Base-by-base conservation (phyloP, 2,113 vertebrate genomes). In the Tupaia chinensis region DNA sequence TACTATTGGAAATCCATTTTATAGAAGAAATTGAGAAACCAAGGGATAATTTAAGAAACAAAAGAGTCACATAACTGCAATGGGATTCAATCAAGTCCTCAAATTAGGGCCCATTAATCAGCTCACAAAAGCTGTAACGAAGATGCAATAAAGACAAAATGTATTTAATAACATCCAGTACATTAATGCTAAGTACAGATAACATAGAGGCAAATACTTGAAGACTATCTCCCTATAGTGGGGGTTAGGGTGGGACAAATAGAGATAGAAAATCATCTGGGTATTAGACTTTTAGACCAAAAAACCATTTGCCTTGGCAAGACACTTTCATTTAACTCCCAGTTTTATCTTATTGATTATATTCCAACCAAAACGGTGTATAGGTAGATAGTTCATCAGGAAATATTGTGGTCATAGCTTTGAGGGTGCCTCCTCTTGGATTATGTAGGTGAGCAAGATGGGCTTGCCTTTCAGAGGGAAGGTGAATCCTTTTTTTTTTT, bases 291-390 rank as follows among this genome's bases (percentile, higher is more conserved):
- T 87, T 87, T 80, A 74, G 12, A 79, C 4, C 11, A 58, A 89
- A 93, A 87, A 90, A 17, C 29, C 65, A 85, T 29, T 65, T 88
- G 32, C 60, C 23, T 89, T 73, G 61, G 10, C 56, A 95, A 82
- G 86, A 83, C 8, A 80, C 77, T 95, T 90, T 79, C n/a, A 54
- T 66, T 56, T 92, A 84, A 89, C 44, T 53, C 87, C 3, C 54
- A 79, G n/a, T 79, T 84, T 96, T 25, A 15, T 90, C 20, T 61
- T 93, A 16, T 87, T 34, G 68, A 44, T 54, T 73, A 63, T 70
- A 68, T 70, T 92, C 76, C 60, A 84, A 70, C 9, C 34, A 80
- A 89, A 95, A 70, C 17, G 91, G 69, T 73, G 29, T 70, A 27
- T 20, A 90, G 15, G 9, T n/a, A 29, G 54, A 69, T 17, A 32